A percentile compares a stretch with the other conserved stretches of the same genome.
phyloP scores from a whole-genome alignment of 2,113 vertebrate genomes.

The Setophaga kirtlandii region DNA sequence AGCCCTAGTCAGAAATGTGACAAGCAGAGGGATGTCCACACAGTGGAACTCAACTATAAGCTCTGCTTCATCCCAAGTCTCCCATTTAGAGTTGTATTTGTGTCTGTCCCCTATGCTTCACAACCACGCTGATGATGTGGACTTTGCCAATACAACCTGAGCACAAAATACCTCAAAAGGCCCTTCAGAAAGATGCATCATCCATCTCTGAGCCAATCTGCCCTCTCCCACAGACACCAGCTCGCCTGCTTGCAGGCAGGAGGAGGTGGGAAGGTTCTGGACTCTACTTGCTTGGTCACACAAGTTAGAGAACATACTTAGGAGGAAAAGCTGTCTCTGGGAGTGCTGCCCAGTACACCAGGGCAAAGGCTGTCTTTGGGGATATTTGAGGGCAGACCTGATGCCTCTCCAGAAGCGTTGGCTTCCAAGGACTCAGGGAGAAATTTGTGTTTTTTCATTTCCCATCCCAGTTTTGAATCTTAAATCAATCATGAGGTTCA shows the following conservation, averaged over 20 bases:
- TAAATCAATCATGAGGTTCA: neutral
- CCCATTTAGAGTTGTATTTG: neutral
- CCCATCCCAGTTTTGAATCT: neutral
- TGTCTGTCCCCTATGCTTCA: neutral
- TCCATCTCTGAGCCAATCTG: neutral
- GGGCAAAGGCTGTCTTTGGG: neutral
- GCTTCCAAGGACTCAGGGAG: neutral
- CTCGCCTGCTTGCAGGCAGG: neutral
- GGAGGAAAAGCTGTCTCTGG: neutral
- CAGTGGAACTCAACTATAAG: neutral
- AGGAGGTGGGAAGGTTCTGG: neutral
- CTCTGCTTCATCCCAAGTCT: neutral
- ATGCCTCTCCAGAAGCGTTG: neutral
- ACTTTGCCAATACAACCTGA: neutral
- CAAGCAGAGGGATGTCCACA: neutral
- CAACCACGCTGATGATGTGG: rapidly evolving
- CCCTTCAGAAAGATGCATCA: neutral
- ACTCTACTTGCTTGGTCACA: neutral
- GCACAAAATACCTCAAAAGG: neutral
- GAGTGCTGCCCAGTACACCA: neutral
- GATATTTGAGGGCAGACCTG: neutral
- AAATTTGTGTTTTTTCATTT: neutral
- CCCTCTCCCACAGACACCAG: rapidly evolving
- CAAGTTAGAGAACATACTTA: neutral
- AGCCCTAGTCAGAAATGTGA: neutral